A percentile compares a stretch with the other conserved stretches of the same genome.
Evolutionary conservation across 2,888 invertebrate genomes (phyloP).

Genomic region (Cordilura impudica): DNA sequence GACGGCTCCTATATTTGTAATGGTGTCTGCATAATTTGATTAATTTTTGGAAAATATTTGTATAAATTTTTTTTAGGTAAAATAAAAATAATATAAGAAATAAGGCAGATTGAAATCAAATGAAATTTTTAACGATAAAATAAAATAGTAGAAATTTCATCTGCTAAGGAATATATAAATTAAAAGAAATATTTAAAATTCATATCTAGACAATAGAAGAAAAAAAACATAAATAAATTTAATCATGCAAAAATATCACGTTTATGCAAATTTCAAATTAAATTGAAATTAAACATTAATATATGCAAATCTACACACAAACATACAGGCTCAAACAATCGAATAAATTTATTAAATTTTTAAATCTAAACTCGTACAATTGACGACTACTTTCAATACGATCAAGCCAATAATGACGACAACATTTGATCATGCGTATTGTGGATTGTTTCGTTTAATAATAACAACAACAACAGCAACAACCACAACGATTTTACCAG

Average conservation of each 20-base stretch:
- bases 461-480: too few species aligned
- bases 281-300: conserved; percentile 35
- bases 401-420: too few species aligned
- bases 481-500: too few species aligned
- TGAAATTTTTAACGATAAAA: not conserved
- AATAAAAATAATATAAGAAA: too few species aligned
- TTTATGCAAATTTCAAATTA: conserved; percentile 50
- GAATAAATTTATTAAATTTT: not conserved
- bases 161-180: too few species aligned
- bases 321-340: not conserved
- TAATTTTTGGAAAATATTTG: too few species aligned
- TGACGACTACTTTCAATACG: not conserved
- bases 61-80: too few species aligned
- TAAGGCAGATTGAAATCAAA: too few species aligned
- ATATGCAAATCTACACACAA: conserved; percentile 26
- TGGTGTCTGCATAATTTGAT: too few species aligned
- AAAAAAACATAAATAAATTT: conserved; percentile 15
- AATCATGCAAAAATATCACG: conserved; percentile 57
- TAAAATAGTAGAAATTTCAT: too few species aligned
- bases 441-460: not conserved
- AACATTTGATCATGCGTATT: not conserved
- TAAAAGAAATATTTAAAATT: not conserved
- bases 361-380: not conserved
- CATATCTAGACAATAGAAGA: conserved; percentile 29
- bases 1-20: not conserved